Base-by-base conservation (phyloP, 2,113 vertebrate species). In the Podiceps cristatus region DNA sequence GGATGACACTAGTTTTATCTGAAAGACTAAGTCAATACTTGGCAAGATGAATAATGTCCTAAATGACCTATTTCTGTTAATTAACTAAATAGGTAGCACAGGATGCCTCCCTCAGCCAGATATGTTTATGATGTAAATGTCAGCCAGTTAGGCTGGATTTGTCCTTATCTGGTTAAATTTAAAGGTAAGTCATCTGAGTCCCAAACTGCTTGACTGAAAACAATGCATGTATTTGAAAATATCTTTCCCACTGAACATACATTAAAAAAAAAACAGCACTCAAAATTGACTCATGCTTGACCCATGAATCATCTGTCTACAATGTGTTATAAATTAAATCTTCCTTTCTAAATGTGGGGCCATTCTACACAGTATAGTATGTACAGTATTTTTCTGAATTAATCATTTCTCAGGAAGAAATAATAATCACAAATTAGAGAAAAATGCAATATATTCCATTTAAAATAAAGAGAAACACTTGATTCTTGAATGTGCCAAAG, bases 401-500 rank as follows among this genome's bases (percentile, higher is more conserved):
- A 73, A 73, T 49, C 0, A 23, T 60, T 58, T 84, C 0, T 56
- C 15, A 69, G 19, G 62, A 73, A 86, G 17, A 71, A 89, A 45
- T 25, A 29, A 40, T 22, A n/a, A 45, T 0, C 6, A 35, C 0
- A 75, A 89, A 42, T 83, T 49, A 79, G 37, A 20, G 88, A 62
- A 64, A 28, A 0, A 0, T 6, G 16, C 2, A 18, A 24, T 58
- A 1, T 29, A 19, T 31, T 72, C 31, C 2, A 3, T 55, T 86
- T 88, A 17, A 63, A 25, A 31, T 20, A 45, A 82, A 8, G 6
- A 72, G 7, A 89, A 64, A 3, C 2, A 40, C 52, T n/a, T 25
- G 44, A 59, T 73, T 91, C 7, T 28, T 66, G 28, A 73, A 50
- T 33, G 16, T 47, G 6, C 69, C 53, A 18, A 25, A 68, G 29